Base-by-base conservation (phyloP, 2,113 vertebrate species). In the Paracanthobrama guichenoti region DNA sequence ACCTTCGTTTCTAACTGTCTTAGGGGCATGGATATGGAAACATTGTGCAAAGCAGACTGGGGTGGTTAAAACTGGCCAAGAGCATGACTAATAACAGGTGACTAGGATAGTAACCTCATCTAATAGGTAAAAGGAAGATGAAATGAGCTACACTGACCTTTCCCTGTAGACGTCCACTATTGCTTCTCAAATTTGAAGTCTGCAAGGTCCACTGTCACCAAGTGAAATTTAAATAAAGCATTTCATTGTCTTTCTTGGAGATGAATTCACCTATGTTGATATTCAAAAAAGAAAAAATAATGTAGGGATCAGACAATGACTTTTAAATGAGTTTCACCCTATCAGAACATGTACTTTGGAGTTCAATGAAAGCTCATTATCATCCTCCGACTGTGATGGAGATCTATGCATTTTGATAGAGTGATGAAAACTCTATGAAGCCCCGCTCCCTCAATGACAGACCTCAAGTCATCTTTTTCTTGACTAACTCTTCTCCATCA, bases 31-130 rank as follows among this genome's bases (percentile, higher is more conserved):
- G 89, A 90, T 90, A 87, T 85, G 87, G 83, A 69, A 77, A 55
- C 55, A 7, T 31, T 20, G 31, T 76, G 57, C 59, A 79, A 89
- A 87, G 90, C 89, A 92, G 91, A 91, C 88, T 89, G 90, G 86
- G 79, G 87, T 92, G 92, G 92, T 93, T 93, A 93, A 93, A 91
- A 92, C 84, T 93, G 10, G 91, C 91, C 93, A 90, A 93, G 92
- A 93, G 91, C 91, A 91, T 89, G 92, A 89, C 88, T 91, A 87
- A 90, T 86, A 64, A 73, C 90, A 80, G 89, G 89, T 92, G 91
- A 94, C 90, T 92, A 90, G 91, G 92, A 88, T 85, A 87, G 85
- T 84, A 88, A 88, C 85, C 89, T 89, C 87, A 84, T 89, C 90
- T 90, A 89, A 84, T 72, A 72, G 86, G 88, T 92, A 50, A 87